Percentiles rank a stretch among this genome's conserved stretches.
These are phyloP conservation scores for Alaudala cheleensis DNA, from an alignment of 2,113 vertebrate genomes.

Conservation along the genomic window DNA sequence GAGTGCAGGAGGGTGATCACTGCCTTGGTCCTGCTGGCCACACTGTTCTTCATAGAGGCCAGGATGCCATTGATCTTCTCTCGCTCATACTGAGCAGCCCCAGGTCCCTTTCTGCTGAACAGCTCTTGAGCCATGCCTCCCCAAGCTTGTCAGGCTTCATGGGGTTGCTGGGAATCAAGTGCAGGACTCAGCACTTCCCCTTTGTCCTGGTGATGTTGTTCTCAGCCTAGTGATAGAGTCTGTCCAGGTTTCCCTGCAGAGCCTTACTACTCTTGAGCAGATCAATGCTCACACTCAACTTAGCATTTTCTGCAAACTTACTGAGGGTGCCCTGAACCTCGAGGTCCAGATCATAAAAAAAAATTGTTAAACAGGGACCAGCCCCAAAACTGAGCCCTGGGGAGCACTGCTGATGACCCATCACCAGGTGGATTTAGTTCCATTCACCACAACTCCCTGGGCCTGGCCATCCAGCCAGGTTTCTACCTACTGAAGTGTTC, in stretches of 20 bases:
- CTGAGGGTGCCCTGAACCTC: neutral
- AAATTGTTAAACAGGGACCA: neutral
- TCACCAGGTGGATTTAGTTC: neutral
- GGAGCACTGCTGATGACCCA: neutral
- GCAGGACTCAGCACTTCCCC: neutral
- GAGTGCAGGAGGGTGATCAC: neutral
- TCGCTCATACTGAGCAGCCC: neutral
- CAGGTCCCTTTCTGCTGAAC: neutral
- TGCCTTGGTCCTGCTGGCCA: neutral
- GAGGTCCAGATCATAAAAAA: too few relatives aligned
- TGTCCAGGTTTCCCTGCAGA: neutral
- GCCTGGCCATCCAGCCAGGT: neutral
- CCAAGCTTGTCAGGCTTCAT: neutral
- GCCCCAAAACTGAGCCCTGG: neutral
- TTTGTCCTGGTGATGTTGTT: neutral
- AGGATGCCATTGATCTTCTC: neutral
- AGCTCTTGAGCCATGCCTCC: neutral
- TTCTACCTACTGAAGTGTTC: neutral
- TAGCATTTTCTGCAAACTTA: neutral
- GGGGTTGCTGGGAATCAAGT: neutral
- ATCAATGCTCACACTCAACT: neutral
- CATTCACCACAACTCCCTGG: rapidly evolving
- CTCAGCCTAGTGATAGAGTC: neutral
- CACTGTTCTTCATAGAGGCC: neutral
- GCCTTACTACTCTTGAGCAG: neutral